Conservation (phyloP, 2,888 invertebrate genomes). For the Ornithoptera alexandrae region DNA sequence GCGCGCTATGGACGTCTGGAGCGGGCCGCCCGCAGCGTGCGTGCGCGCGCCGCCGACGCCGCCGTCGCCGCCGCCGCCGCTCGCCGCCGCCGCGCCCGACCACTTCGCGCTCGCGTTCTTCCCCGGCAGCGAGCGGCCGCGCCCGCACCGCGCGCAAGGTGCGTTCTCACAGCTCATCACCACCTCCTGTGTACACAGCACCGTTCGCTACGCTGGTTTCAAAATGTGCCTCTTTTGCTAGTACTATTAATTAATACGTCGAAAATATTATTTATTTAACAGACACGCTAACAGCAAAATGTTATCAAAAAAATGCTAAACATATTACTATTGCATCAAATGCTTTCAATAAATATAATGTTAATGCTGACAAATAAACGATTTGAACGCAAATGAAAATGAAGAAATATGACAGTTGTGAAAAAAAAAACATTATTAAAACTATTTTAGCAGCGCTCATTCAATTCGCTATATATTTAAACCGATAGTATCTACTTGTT, state of each 20-base stretch:
- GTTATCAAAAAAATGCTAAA: background rate
- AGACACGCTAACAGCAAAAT: background rate
- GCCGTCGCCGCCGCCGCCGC: slow-evolving; percentile 84
- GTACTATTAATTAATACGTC: background rate
- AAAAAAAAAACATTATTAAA: no score
- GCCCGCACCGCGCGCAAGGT: slow-evolving; percentile 60
- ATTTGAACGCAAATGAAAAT: no score
- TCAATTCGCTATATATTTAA: no score
- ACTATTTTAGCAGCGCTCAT: no score
- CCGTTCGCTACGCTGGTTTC: background rate
- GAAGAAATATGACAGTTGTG: no score
- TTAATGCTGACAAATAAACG: no score
- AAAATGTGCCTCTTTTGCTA: background rate
- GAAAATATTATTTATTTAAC: background rate
- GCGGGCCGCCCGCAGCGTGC: slow-evolving; percentile 83
- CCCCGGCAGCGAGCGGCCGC: slow-evolving; percentile 82
- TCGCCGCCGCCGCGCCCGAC: slow-evolving; percentile 75
- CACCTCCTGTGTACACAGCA: background rate
- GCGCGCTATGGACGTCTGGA: slow-evolving; percentile 86
- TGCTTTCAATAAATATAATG: no score
- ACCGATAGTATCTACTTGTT: no score
- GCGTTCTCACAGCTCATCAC: slow-evolving; percentile 34
- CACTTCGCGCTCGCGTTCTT: slow-evolving; percentile 91
- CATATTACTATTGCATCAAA: no score
- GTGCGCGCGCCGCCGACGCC: slow-evolving; percentile 59